These are phyloP conservation scores for Sminthurides aquaticus DNA, from an alignment of 2,888 invertebrate species.

Conservation along the genomic window DNA sequence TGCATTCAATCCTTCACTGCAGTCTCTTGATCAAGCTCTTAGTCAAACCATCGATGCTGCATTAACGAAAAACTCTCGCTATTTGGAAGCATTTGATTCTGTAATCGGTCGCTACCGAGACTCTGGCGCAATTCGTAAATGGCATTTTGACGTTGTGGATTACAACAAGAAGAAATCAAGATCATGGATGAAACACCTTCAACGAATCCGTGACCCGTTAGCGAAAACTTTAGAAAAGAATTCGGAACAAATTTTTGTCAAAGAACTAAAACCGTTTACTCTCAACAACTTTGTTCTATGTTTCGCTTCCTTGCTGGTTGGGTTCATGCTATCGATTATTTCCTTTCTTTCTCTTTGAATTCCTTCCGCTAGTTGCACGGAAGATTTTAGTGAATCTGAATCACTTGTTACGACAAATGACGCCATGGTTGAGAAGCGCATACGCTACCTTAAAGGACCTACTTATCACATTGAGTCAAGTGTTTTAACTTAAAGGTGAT, in stretches of 20 bases:
- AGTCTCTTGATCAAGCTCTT: background rate
- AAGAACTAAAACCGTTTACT: background rate
- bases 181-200: background rate
- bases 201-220: background rate
- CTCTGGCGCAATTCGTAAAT: background rate
- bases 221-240: background rate
- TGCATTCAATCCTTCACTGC: background rate
- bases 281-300: no score
- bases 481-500: no score
- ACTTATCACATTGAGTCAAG: no score
- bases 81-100: background rate
- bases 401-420: no score
- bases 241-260: no score
- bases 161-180: background rate
- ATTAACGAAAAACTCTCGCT: background rate
- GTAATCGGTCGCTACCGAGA: constrained; percentile 2
- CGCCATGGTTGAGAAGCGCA: no score
- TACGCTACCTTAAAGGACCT: no score
- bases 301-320: no score
- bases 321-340: no score
- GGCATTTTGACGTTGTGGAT: background rate
- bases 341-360: no score
- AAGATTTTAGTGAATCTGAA: no score
- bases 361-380: no score
- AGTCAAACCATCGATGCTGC: background rate